Evolutionary conservation across 2,113 vertebrate genomes (phyloP).

Genomic region (Paracanthobrama guichenoti): DNA sequence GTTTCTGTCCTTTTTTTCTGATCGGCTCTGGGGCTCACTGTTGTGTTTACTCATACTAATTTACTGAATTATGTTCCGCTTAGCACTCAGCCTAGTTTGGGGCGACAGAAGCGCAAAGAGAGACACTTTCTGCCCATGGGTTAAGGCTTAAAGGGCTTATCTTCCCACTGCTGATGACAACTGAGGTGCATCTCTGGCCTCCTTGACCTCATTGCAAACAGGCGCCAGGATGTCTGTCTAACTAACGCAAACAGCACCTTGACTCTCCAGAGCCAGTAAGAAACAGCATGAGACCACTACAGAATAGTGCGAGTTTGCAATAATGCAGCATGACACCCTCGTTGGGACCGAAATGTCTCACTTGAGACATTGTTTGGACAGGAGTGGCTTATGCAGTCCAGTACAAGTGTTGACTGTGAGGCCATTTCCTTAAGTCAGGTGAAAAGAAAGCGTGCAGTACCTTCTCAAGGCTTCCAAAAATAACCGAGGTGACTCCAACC

Average conservation of each 20-base stretch:
- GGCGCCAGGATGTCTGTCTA: constrained; percentile 12
- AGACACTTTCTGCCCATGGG: constrained; percentile 13
- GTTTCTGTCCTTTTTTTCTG: constrained; percentile 13
- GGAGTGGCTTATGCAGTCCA: constrained; percentile 49
- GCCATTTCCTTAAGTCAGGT: constrained; percentile 45
- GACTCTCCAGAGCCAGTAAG: background rate
- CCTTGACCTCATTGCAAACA: constrained; percentile 23
- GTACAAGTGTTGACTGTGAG: constrained; percentile 59
- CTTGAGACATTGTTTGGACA: constrained; percentile 61
- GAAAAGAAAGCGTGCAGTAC: constrained; percentile 44
- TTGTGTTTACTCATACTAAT: constrained; percentile 42
- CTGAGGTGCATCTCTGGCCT: background rate
- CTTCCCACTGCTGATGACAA: background rate
- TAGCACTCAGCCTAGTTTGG: constrained; percentile 30
- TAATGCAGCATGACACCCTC: constrained; percentile 52
- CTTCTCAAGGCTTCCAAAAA: constrained; percentile 57
- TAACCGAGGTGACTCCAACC: constrained; percentile 49
- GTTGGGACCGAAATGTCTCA: constrained; percentile 22
- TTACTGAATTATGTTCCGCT: constrained; percentile 45
- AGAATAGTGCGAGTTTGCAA: constrained; percentile 60
- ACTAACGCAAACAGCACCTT: constrained; percentile 21
- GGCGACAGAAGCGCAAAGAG: constrained; percentile 8
- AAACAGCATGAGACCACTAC: constrained; percentile 46
- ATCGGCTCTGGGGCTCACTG: constrained; percentile 21
- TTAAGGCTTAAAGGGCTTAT: constrained; percentile 1